These are phyloP conservation scores for Neolamprologus modestus DNA, from an alignment of 2,113 vertebrate species.

Conservation along the genomic window DNA sequence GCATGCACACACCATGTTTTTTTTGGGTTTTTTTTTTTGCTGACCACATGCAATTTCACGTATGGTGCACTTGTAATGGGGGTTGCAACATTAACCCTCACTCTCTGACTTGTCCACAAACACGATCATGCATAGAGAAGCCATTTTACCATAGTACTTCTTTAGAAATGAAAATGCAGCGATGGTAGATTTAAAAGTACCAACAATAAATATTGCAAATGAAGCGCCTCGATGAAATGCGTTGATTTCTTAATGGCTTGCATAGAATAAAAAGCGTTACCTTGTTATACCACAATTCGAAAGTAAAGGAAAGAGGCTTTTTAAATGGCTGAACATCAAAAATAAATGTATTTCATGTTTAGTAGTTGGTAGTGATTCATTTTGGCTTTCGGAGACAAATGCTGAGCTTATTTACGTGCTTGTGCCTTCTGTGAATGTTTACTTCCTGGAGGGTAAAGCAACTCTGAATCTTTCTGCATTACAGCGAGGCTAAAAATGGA, in stretches of 20 bases:
- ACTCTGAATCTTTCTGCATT: not conserved
- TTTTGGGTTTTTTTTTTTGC: not conserved
- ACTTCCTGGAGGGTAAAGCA: not conserved
- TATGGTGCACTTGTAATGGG: conserved; percentile 15
- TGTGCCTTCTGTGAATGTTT: not conserved
- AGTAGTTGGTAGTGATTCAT: not conserved
- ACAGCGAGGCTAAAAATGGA: not conserved
- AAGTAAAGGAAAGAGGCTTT: not conserved
- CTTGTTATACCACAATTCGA: not conserved
- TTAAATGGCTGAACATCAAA: not conserved
- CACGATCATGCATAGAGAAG: not conserved
- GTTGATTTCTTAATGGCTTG: not conserved
- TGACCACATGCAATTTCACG: conserved; percentile 33
- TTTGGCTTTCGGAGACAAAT: not conserved
- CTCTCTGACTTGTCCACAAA: not conserved
- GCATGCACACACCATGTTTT: not conserved
- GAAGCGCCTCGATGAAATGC: not conserved
- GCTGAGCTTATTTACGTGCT: not conserved
- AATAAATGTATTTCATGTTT: not conserved
- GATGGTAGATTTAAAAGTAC: not conserved
- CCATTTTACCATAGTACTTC: not conserved
- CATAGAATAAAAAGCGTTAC: not conserved
- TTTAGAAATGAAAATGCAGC: not conserved
- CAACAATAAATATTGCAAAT: not conserved
- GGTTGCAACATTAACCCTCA: not conserved